Base-by-base conservation (phyloP, 2,888 invertebrate species). In the Augochlorella aurata region DNA sequence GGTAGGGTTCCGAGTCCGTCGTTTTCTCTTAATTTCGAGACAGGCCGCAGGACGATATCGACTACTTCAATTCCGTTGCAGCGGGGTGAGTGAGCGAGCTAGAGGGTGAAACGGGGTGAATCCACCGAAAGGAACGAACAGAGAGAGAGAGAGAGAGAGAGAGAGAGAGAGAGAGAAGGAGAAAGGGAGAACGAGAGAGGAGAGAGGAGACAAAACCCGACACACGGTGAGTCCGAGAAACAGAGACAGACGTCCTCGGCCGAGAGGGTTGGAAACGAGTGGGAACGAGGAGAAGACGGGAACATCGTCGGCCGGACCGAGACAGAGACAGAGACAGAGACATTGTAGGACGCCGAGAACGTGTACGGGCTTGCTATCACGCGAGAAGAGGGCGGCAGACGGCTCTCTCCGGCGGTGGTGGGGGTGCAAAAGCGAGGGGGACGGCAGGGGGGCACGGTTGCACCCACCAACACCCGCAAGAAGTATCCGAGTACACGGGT, bases 41-140 rank as follows among this genome's bases (percentile, higher is more conserved):
- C 90, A 91, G 89, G 89, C 90, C 91, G 91, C 89, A 90, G 92
- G 91, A 91, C 91, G 91, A 91, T 91, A 92, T 92, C 91, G 92
- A 91, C 92, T 91, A 89, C 92, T 92, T 91, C 88, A 92, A 91
- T 92, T 90, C 87, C 89, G 87, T 87, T 84, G 88, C 85, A 87
- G 38, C 63, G 61, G 18, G 54, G 54, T 58, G 54, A 58, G 54
- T 24, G 54, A 58, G 54, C 54, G 54, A 58, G 24, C 2, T 21
- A 7, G 21, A 12, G 54, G 50, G 50, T 58, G 54, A 21, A 24
- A 58, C 21, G 24, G 54, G 54, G 24, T 24, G 54, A 58, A 58
- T 58, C 54, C 54, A 21, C 21, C 54, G 24, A 21, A 58, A 58
- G 54, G 54, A 24, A 63, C 63, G 38, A 63, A 38, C 38, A 38